A percentile compares a stretch with the other conserved stretches of the same genome.
Evolutionary conservation across 2,113 vertebrate genomes (phyloP).

Genomic region (Odontophorus gujanensis): DNA sequence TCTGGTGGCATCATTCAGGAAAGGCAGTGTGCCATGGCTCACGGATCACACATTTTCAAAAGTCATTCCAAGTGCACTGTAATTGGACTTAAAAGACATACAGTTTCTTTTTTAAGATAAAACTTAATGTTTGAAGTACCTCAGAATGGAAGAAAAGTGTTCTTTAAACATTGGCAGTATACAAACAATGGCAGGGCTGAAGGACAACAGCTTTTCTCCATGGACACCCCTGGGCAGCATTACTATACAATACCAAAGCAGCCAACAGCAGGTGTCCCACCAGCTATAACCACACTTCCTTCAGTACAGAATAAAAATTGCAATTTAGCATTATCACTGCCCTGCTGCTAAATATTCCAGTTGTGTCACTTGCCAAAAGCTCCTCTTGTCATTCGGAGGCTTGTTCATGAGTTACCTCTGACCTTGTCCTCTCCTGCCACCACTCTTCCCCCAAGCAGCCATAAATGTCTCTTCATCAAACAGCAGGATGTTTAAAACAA

Average conservation of each 20-base stretch:
- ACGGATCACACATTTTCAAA: rapidly evolving
- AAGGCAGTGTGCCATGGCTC: not conserved
- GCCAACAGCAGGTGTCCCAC: not conserved
- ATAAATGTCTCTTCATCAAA: not conserved
- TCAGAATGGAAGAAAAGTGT: not conserved
- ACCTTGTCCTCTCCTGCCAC: not conserved
- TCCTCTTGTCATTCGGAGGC: not conserved
- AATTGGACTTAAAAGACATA: not conserved
- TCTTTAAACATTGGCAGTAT: not conserved
- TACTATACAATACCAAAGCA: rapidly evolving
- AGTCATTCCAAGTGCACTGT: not conserved
- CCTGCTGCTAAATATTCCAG: not conserved
- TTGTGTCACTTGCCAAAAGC: not conserved
- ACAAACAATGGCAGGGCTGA: rapidly evolving
- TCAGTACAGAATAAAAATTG: not conserved
- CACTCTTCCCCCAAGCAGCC: not conserved
- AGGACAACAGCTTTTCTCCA: not conserved
- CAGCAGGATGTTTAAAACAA: not conserved
- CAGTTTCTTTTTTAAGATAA: not conserved
- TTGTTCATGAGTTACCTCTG: not conserved
- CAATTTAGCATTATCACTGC: not conserved
- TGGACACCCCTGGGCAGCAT: not conserved
- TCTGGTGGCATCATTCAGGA: not conserved
- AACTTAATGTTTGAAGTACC: not conserved
- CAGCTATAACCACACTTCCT: not conserved